A percentile compares a stretch with the other conserved stretches of the same genome.
Evolutionary conservation across 2,113 vertebrate genomes (phyloP).

Genomic region (Callopanchax toddi): DNA sequence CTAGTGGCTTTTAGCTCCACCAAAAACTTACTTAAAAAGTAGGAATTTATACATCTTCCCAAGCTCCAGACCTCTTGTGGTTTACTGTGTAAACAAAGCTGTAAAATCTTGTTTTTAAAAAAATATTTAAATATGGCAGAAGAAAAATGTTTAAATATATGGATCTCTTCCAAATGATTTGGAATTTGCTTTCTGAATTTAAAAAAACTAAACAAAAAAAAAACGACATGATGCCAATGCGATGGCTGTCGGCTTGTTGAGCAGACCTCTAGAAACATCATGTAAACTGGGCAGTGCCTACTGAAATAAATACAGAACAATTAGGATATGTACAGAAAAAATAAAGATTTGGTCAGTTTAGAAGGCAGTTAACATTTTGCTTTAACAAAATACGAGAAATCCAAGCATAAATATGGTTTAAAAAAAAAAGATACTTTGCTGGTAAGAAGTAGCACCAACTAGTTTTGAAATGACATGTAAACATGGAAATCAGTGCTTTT

Average conservation of each 20-base stretch:
- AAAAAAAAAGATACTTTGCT: conserved; percentile 64
- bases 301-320: conserved; percentile 32
- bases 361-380: conserved; percentile 67
- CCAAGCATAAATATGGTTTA: conserved; percentile 50
- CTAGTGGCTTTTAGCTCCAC: conserved; percentile 11
- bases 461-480: conserved; percentile 40
- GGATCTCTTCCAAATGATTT: conserved; percentile 11
- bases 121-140: conserved; percentile 40
- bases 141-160: conserved; percentile 11
- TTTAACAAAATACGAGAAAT: conserved; percentile 58
- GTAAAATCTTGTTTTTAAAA: conserved; percentile 39
- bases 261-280: conserved; percentile 31
- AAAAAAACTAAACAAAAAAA: background rate
- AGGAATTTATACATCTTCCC: conserved; percentile 8
- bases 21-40: conserved; percentile 3
- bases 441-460: conserved; percentile 73
- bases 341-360: conserved; percentile 60
- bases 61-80: conserved; percentile 10
- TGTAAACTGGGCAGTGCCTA: conserved; percentile 54
- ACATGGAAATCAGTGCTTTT: conserved; percentile 26
- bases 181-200: background rate
- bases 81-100: conserved; percentile 31
- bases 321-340: conserved; percentile 21
- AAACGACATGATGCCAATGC: conserved; percentile 30
- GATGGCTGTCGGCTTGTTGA: conserved; percentile 32